Evolutionary conservation across 2,797 vertebrate species (phyloP), one percentile per base, ranked within the genome.

Genomic region (Melanotaenia nigrans): DNA sequence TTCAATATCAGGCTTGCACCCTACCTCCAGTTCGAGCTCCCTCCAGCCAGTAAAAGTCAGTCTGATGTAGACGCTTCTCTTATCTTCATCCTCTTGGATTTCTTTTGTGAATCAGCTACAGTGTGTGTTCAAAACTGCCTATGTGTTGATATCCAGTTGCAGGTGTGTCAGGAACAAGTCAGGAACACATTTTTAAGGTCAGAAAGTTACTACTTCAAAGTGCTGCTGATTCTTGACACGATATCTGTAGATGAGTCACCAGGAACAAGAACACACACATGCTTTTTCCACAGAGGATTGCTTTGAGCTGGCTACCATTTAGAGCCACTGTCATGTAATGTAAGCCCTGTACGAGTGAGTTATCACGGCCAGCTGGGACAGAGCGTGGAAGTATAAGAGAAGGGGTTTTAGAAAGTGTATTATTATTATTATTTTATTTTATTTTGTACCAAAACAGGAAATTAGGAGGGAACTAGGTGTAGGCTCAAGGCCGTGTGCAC

Each of bases 391-490:
- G 53, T 61, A 42, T 13, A 56, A 28, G 25, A 70, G 65, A 68
- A 71, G 66, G 47, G 81, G 68, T 65, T 38, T 65, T 40, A 78
- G 59, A 63, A 51, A 7, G 20, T n/a, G n/a, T n/a, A 32, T 14
- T 25, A 71, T 47, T 74, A 28, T 61, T 56, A 35, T 71, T 61
- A 77, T 62, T 66, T 33, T 33, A 33, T 33, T 33, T 33, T 33
- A 7, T 33, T 33, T 75, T 79, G 61, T 61, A 36, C 61, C 70
- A 68, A 75, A 80, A 84, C 85, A 88, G 84, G 88, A 92, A 90
- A 87, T 90, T 79, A 77, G 77, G 54, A 61, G 70, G 71, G 35
- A 72, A 61, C 65, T 33, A 61, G 64, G 77, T 83, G 73, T 81
- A 65, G 67, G 55, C 81, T 79, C 4, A 62, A 78, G 69, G 76